Conservation (phyloP, 1,140 invertebrate genomes). For the Eueides isabella region DNA sequence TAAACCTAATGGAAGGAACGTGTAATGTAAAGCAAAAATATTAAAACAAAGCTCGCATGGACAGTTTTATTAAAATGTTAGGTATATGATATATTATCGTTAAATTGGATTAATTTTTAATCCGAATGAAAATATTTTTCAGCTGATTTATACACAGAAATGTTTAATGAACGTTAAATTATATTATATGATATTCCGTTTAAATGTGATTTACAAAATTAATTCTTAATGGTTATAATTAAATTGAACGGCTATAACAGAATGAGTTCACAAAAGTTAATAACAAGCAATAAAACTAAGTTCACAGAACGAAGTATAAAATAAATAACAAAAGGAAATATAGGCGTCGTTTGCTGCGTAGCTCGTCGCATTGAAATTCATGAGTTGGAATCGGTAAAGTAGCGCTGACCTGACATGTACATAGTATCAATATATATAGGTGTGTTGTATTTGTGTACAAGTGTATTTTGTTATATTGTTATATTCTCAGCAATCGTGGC, state of each 20-base stretch:
- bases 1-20: not conserved
- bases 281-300: slow-evolving; percentile 3
- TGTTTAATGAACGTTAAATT: not conserved
- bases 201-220: not conserved
- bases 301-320: not conserved
- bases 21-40: not conserved
- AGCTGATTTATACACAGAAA: not conserved
- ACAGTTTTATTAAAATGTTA: not conserved
- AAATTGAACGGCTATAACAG: not conserved
- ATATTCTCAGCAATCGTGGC: too few species aligned
- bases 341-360: slow-evolving; percentile 11
- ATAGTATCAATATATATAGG: not conserved
- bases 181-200: not conserved
- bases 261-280: not conserved
- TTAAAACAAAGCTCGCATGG: not conserved
- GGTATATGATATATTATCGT: not conserved
- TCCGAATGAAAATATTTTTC: not conserved
- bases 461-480: not conserved
- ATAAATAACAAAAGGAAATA: slow-evolving; percentile 11
- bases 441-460: not conserved
- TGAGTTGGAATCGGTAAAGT: not conserved
- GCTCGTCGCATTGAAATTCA: slow-evolving; percentile 21
- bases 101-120: not conserved
- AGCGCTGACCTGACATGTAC: slow-evolving; percentile 1
- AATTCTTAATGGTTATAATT: not conserved